Evolutionary conservation across 2,888 invertebrate genomes (phyloP).

Genomic region (Acronicta alni): DNA sequence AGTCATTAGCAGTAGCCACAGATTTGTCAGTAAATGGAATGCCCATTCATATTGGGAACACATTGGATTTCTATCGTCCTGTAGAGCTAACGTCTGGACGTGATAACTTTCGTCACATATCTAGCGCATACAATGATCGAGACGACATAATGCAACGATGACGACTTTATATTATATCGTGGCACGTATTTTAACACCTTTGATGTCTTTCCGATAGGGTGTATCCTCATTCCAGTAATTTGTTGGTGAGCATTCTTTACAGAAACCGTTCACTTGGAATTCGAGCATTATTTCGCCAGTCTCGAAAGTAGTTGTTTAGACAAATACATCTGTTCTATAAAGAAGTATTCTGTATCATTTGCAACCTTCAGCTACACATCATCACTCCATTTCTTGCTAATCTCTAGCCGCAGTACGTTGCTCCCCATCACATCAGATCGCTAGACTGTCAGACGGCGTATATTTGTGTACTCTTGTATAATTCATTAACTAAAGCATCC

Average conservation of each 20-base stretch:
- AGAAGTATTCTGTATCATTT: background rate
- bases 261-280: too few species aligned
- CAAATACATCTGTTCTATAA: too few species aligned
- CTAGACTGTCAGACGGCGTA: conserved; percentile 63
- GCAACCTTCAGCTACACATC: background rate
- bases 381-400: conserved; percentile 8
- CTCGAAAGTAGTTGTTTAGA: too few species aligned
- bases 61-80: background rate
- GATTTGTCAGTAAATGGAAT: conserved; percentile 17
- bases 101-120: too few species aligned
- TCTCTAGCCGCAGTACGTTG: conserved; percentile 46
- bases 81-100: background rate
- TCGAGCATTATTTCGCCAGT: too few species aligned
- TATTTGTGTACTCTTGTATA: conserved; percentile 46
- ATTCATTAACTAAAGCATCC: conserved; percentile 49
- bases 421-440: conserved; percentile 57
- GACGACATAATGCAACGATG: too few species aligned
- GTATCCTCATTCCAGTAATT: too few species aligned
- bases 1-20: conserved; percentile 57
- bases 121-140: too few species aligned
- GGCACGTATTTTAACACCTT: too few species aligned
- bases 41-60: background rate
- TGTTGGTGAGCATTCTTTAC: too few species aligned
- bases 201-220: too few species aligned
- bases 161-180: too few species aligned